Conservation (phyloP, 1,140 invertebrate species). For the Drosophila lowei region DNA sequence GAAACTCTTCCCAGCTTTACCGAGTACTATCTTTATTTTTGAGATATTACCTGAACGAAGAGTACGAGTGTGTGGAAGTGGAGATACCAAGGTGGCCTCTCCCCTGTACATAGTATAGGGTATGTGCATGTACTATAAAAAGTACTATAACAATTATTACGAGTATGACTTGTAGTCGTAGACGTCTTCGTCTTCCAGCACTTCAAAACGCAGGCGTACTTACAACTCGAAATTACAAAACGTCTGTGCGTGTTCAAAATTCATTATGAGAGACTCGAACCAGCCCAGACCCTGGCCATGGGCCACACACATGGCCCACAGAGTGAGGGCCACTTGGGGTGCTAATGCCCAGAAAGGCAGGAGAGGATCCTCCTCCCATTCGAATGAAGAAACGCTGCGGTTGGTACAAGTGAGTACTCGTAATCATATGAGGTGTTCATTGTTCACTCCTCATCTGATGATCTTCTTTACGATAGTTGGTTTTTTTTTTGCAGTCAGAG, state of each 20-base stretch:
- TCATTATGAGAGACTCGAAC: constrained; percentile 76
- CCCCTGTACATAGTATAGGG: constrained; percentile 52
- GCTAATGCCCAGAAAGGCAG: constrained; percentile 29
- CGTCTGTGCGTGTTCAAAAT: constrained; percentile 81
- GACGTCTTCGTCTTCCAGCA: constrained; percentile 39
- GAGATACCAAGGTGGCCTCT: constrained; percentile 45
- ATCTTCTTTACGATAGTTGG: no score
- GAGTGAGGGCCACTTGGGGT: constrained; percentile 36
- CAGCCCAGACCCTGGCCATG: constrained; percentile 28
- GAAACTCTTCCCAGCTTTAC: constrained; percentile 35
- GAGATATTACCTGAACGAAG: constrained; percentile 5
- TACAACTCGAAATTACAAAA: constrained; percentile 73
- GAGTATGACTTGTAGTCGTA: constrained; percentile 43
- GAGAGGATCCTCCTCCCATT: constrained; percentile 6
- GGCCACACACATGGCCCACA: constrained; percentile 22
- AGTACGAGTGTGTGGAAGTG: constrained; percentile 13
- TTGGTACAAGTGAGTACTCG: constrained; percentile 9
- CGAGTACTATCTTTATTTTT: neutral
- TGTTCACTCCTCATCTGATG: constrained; percentile 54
- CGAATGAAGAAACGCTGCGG: constrained; percentile 38
- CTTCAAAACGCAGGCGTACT: constrained; percentile 50
- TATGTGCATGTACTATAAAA: constrained; percentile 46
- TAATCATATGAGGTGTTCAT: constrained; percentile 74
- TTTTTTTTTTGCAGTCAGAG: constrained; percentile 33
- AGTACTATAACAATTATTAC: constrained; percentile 18